Evolutionary conservation across 2,113 vertebrate species (phyloP).

Genomic region (Pachypanchax playfairii): DNA sequence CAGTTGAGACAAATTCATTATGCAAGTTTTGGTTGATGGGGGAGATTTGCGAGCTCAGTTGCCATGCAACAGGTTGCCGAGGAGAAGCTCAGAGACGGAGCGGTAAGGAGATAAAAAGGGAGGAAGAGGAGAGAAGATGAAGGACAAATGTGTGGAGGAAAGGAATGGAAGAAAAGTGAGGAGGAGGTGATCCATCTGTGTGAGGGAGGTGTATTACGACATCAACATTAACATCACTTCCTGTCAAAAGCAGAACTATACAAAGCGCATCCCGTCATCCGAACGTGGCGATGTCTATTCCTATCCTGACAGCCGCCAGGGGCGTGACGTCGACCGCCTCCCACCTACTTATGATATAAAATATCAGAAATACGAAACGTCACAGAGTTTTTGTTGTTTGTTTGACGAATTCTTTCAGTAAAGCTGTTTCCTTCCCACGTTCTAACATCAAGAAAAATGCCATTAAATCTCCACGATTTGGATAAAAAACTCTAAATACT

Average conservation of each 20-base stretch:
- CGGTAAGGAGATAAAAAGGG: background rate
- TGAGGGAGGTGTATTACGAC: slow-evolving; percentile 3
- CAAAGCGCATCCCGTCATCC: background rate
- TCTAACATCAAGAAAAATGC: too few relatives aligned
- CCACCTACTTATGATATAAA: background rate
- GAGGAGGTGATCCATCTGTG: slow-evolving; percentile 38
- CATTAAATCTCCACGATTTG: background rate
- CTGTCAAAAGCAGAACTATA: slow-evolving; percentile 25
- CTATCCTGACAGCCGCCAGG: slow-evolving; percentile 2
- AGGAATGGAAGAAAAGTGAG: background rate
- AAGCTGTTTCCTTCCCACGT: background rate
- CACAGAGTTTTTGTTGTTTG: background rate
- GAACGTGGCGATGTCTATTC: slow-evolving; percentile 40
- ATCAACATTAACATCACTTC: background rate
- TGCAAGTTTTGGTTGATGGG: slow-evolving; percentile 25
- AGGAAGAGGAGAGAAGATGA: background rate
- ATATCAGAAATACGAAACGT: background rate
- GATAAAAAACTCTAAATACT: background rate
- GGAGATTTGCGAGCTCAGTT: slow-evolving; percentile 65
- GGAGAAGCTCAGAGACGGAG: slow-evolving; percentile 28
- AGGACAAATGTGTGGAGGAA: background rate
- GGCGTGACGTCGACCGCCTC: background rate
- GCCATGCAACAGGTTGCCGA: slow-evolving; percentile 80
- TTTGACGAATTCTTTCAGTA: background rate
- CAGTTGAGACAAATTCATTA: slow-evolving; percentile 46